Evolutionary conservation across 2,797 vertebrate genomes (phyloP).

Genomic region (Perodicticus potto): DNA sequence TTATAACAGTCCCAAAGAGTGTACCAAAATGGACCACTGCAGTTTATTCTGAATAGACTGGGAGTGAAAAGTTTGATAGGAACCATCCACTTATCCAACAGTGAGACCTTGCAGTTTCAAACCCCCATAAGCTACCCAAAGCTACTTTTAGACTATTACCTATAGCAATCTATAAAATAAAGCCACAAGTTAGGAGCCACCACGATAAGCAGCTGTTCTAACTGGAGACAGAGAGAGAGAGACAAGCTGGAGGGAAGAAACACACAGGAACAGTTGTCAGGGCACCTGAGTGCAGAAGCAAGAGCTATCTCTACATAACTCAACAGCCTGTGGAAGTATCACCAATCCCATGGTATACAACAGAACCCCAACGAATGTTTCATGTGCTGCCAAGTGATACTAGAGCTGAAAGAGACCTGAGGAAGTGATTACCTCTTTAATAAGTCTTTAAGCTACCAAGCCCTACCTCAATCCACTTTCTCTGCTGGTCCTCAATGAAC

Average conservation of each 20-base stretch:
- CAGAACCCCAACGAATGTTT: neutral
- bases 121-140: neutral
- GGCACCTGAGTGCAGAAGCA: neutral
- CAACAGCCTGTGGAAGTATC: neutral
- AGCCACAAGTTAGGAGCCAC: neutral
- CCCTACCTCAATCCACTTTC: neutral
- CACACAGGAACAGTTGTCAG: fast-evolving
- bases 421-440: neutral
- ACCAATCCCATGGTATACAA: neutral
- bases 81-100: neutral
- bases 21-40: fast-evolving
- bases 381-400: neutral
- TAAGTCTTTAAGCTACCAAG: neutral
- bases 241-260: too few species aligned
- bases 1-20: neutral
- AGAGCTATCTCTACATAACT: neutral
- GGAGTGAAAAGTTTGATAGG: neutral
- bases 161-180: neutral
- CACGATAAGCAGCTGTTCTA: neutral
- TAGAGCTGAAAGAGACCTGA: neutral
- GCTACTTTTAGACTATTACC: neutral
- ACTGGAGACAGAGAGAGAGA: neutral
- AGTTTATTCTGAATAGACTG: neutral
- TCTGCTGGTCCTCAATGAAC: neutral
- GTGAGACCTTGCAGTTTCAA: neutral